These are phyloP conservation scores for Steatornis caripensis DNA, from an alignment of 2,113 vertebrate genomes.

Conservation along the genomic window DNA sequence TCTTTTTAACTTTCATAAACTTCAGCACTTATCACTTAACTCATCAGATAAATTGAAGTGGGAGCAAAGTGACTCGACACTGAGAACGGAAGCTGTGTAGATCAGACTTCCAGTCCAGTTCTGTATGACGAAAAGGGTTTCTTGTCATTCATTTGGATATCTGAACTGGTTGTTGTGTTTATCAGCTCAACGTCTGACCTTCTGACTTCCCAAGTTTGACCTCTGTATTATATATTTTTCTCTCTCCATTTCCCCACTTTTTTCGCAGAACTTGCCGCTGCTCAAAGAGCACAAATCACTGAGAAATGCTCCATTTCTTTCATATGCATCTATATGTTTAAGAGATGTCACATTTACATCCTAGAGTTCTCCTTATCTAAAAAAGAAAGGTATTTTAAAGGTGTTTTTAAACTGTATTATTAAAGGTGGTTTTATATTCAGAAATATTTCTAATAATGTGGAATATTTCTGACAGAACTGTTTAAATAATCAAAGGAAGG, in stretches of 20 bases:
- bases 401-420: no score
- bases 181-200: background rate
- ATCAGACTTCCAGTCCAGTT: background rate
- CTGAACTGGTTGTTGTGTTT: background rate
- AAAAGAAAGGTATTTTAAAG: background rate
- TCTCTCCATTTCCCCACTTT: background rate
- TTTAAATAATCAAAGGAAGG: slow-evolving; percentile 13
- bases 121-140: background rate
- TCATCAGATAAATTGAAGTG: background rate
- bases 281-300: background rate
- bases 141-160: background rate
- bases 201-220: background rate
- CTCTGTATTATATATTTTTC: background rate
- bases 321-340: background rate
- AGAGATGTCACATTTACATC: background rate
- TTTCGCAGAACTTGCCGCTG: background rate
- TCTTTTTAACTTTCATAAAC: background rate
- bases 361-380: background rate
- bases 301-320: background rate
- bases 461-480: background rate
- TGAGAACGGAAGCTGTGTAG: background rate
- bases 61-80: background rate
- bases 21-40: background rate
- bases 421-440: no score
- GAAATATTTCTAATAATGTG: background rate